These are phyloP conservation scores for Charanyca ferruginea DNA, from an alignment of 2,888 invertebrate genomes.

Conservation along the genomic window DNA sequence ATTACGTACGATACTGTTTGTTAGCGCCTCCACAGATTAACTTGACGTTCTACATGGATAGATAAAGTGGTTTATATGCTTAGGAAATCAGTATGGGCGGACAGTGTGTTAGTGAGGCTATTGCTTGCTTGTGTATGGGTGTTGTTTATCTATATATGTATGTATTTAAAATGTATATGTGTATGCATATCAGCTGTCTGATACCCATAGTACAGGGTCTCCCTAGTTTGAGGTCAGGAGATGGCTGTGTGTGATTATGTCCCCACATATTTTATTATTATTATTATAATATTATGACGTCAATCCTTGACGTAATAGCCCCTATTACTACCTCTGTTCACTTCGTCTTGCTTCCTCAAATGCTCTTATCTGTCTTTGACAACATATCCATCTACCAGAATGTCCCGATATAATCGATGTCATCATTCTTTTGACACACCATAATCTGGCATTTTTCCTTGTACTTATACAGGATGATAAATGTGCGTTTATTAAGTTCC, in stretches of 20 bases:
- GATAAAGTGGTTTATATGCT: constrained; percentile 5
- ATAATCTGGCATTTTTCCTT: constrained; percentile 21
- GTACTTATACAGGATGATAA: not conserved
- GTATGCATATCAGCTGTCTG: no score
- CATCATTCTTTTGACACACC: constrained; percentile 16
- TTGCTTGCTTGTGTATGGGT: no score
- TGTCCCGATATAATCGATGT: constrained; percentile 27
- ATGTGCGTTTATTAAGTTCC: not conserved
- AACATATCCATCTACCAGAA: constrained; percentile 19
- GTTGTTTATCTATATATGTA: no score
- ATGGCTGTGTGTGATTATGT: no score
- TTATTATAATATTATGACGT: constrained; percentile 19
- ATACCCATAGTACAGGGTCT: no score
- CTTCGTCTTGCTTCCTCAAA: constrained; percentile 18
- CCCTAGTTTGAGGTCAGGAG: no score
- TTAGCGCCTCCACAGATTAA: no score
- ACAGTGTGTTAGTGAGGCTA: not conserved
- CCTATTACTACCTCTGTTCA: not conserved
- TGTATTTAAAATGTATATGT: no score
- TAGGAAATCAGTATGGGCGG: not conserved
- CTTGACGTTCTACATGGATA: not conserved
- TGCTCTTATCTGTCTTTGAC: constrained; percentile 33
- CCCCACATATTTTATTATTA: no score
- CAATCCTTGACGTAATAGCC: constrained; percentile 18
- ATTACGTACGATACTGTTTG: no score